Evolutionary conservation across 2,888 invertebrate species (phyloP), one percentile per base, ranked within the genome.

Genomic region (Oligia strigilis): DNA sequence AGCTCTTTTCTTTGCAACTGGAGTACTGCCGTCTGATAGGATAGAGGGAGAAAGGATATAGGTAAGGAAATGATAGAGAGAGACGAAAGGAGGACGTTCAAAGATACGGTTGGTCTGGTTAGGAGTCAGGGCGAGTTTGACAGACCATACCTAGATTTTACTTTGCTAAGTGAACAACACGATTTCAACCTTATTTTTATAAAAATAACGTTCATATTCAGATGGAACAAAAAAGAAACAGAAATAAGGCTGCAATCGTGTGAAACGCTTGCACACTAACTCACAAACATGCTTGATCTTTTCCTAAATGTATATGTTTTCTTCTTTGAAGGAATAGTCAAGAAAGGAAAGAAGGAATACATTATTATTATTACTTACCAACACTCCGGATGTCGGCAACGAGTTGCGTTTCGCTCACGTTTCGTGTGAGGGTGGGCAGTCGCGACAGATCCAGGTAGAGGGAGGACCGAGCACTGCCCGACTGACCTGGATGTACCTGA

Each of bases 401-500:
- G 6, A 99, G 96, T 92, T 99, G 99, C n/a, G 98, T 98, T 95
- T 99, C 99, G n/a, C 99, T 98, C 19, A 99, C 98, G 92, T 99
- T 99, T 80, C 98, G 97, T 0, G 98, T 98, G 83, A 98, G 94
- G 11, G 98, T 97, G 0, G 98, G 98, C 66, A 98, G 95, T 0
- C 97, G 97, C 0, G 98, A 97, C 64, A 98, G 96, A 84, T 98
- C 98, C 82, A 98, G 92, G 90, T 98, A 98, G 23, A 98, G 95
- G 8, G 97, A 97, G 0, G 97, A 97, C 0, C 97, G 95, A 88
- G 97, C 92, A 90, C 96, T 84, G 88, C 96, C 95, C 14, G 89
- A 83, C 14, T 92, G 93, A 1, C 91, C 91, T 0, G 96, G 95
- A 49, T 95, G 95, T 2, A 95, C 88, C 97, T 96, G 55, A 4